These are phyloP conservation scores for Sakesphorus luctuosus DNA, from an alignment of 2,113 vertebrate species.

Conservation along the genomic window DNA sequence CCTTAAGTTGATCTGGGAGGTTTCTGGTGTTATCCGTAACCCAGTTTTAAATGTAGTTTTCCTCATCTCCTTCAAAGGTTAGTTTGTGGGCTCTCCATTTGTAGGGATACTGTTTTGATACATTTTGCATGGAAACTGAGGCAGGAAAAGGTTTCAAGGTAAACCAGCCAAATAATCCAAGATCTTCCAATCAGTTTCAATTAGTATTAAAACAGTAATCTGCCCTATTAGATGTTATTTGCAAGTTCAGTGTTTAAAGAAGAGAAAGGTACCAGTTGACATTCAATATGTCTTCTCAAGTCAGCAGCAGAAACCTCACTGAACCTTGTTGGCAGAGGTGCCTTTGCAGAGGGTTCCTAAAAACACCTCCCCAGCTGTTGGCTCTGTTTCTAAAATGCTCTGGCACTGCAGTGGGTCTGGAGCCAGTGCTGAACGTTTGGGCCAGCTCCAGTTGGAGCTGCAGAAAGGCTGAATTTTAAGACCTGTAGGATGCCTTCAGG, in stretches of 20 bases:
- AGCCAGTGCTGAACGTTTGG: background rate
- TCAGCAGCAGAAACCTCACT: background rate
- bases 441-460: constrained; percentile 23
- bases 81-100: background rate
- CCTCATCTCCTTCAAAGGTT: background rate
- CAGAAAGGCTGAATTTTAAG: background rate
- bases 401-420: background rate
- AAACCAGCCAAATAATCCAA: constrained; percentile 30
- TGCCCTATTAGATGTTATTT: constrained; percentile 32
- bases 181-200: constrained; percentile 60
- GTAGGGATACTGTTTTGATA: constrained; percentile 26
- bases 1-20: background rate
- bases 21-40: background rate
- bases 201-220: constrained; percentile 41
- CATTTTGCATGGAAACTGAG: constrained; percentile 41
- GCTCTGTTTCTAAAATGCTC: constrained; percentile 18
- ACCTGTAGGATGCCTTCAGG: background rate
- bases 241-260: constrained; percentile 42
- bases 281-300: constrained; percentile 26
- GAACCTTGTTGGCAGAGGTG: constrained; percentile 29
- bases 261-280: constrained; percentile 46
- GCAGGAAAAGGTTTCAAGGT: constrained; percentile 23
- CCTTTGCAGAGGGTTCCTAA: constrained; percentile 15
- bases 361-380: background rate
- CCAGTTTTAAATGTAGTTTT: constrained; percentile 16